Conservation (phyloP, 1,140 invertebrate genomes). For the Drosophila miranda region DNA sequence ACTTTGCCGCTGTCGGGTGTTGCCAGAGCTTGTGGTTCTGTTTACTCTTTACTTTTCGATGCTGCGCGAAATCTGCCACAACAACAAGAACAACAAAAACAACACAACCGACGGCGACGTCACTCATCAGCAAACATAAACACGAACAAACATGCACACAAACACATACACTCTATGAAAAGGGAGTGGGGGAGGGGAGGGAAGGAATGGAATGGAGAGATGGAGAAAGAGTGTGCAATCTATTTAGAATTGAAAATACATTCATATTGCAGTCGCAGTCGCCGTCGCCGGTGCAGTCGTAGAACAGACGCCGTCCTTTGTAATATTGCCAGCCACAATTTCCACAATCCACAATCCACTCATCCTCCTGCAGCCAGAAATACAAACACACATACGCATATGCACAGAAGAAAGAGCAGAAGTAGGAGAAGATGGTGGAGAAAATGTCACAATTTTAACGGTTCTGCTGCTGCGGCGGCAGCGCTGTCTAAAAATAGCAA, state of each 20-base stretch:
- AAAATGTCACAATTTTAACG: constrained; percentile 76
- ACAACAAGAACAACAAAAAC: constrained; percentile 4
- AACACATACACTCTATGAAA: constrained; percentile 8
- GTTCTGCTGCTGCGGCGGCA: constrained; percentile 16
- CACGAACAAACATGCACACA: constrained; percentile 22
- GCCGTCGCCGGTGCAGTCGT: not conserved
- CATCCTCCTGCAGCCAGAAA: constrained; percentile 20
- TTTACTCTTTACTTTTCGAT: constrained; percentile 59
- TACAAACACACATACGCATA: constrained; percentile 13
- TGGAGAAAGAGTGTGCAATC: constrained; percentile 4
- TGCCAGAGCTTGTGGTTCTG: constrained; percentile 2
- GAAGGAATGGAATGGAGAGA: too few species aligned
- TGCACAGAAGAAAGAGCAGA: constrained; percentile 11
- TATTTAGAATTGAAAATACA: constrained; percentile 62
- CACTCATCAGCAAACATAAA: constrained; percentile 58
- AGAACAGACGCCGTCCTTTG: constrained; percentile 6
- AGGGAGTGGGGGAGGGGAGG: not conserved
- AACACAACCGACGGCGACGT: constrained; percentile 28
- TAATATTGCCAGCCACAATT: not conserved
- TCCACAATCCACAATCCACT: constrained; percentile 6
- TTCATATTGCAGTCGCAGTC: constrained; percentile 39
- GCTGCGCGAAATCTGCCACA: constrained; percentile 59
- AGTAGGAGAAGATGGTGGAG: constrained; percentile 35
- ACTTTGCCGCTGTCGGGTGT: too few species aligned
- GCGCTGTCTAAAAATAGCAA: constrained; percentile 66